These are phyloP conservation scores for Antedon bifida DNA, from an alignment of 35 echinoderm and acorn worm genomes.

Conservation along the genomic window DNA sequence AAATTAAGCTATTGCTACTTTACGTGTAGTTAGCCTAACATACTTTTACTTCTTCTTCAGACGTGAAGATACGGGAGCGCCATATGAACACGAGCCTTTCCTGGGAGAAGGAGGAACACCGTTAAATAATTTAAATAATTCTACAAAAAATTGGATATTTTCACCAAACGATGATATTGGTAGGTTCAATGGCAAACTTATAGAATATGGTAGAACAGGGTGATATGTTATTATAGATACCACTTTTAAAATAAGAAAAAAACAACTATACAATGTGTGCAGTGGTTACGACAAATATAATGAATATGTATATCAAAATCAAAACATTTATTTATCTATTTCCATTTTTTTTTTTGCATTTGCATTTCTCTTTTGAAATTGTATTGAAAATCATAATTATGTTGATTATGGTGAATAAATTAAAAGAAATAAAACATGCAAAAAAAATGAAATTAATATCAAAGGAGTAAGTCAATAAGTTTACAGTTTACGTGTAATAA, in stretches of 20 bases:
- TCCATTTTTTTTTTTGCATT: no score
- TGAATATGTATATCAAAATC: no score
- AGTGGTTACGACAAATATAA: not conserved
- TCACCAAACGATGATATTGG: slow-evolving; percentile 11
- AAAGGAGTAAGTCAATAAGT: no score
- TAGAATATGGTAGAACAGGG: not conserved
- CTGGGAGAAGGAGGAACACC: slow-evolving; percentile 10
- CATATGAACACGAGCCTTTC: slow-evolving; percentile 12
- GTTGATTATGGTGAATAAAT: no score
- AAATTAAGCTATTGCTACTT: no score
- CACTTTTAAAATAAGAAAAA: not conserved
- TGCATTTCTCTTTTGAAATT: no score
- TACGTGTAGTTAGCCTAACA: not conserved
- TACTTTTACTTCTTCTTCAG: not conserved
- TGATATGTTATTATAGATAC: not conserved
- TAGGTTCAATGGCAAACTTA: no score
- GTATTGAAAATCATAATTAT: no score
- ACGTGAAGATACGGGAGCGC: not conserved
- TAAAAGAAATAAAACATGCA: no score
- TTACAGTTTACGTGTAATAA: no score
- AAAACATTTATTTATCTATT: no score
- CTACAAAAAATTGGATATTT: slow-evolving; percentile 13
- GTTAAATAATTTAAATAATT: slow-evolving; percentile 16
- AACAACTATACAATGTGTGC: slow-evolving; percentile 1
- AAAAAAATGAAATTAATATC: no score